These are phyloP conservation scores for Epinephelus lanceolatus DNA, from an alignment of 2,113 vertebrate genomes.

Conservation along the genomic window DNA sequence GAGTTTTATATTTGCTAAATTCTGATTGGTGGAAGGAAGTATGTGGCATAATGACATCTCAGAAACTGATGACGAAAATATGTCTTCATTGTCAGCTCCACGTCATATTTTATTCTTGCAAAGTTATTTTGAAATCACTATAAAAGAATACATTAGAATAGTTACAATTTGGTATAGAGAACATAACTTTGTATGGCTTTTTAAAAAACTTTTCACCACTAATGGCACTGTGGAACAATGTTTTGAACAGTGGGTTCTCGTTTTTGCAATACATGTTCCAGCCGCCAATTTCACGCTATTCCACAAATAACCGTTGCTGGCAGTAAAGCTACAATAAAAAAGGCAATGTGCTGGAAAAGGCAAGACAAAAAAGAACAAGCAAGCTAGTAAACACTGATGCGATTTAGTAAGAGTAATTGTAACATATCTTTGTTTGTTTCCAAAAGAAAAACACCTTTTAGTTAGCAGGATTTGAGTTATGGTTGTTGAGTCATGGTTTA, in stretches of 20 bases:
- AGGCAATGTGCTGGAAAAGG: neutral
- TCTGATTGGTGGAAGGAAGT: neutral
- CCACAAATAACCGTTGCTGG: neutral
- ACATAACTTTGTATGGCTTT: no score
- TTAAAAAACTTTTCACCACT: no score
- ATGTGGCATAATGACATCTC: neutral
- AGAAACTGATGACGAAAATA: no score
- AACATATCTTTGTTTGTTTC: neutral
- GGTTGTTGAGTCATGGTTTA: neutral
- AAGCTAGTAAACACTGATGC: neutral
- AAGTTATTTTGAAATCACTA: no score
- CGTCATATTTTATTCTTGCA: no score
- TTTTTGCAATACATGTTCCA: neutral
- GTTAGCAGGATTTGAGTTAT: neutral
- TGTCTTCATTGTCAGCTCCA: no score
- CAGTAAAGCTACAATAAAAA: neutral
- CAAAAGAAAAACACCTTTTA: no score
- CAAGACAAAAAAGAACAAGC: neutral
- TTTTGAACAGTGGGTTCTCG: no score
- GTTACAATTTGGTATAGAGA: no score
- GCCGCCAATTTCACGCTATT: neutral
- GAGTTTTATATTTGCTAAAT: no score
- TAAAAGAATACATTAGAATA: no score
- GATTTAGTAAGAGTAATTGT: neutral
- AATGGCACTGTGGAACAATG: no score